Base-by-base conservation (phyloP, 2,888 invertebrate genomes). In the Tenthredo notha region DNA sequence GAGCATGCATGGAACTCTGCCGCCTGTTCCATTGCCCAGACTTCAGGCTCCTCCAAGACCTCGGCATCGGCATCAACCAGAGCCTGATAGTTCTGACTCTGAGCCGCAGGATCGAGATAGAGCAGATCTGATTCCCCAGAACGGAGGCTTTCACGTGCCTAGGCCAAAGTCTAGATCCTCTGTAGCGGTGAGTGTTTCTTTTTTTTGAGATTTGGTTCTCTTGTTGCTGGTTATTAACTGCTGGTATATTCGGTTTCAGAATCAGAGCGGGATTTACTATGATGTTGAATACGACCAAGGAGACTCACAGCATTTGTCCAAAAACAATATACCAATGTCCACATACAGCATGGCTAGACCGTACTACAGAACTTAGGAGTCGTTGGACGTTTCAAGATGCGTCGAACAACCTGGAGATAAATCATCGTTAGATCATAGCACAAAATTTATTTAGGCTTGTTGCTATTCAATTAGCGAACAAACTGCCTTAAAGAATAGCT, bases 241-340 rank as follows among this genome's bases (percentile, higher is more conserved):
- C 40, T 54, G 25, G 2, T 29, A 29, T 33, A 77, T 37, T 75
- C 29, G 33, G 84, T 88, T 95, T 94, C 94, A 98, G 98, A 97
- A 98, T 93, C 98, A 98, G 94, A 97, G 97, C 88, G 97, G 97
- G 82, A 98, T 98, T 89, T 98, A 98, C 93, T 98, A 98, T 91
- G 98, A 98, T 91, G 97, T 98, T 43, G 98, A 98, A 87, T 98
- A 97, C 90, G 98, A 97, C 91, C 96, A 95, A 87, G 94, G 95
- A 43, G 95, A 95, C 86, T 93, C 94, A 86, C 94, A 94, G 86
- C 94, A 95, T 88, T 90, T 95, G 50, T 95, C 94, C 86, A 93
- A 94, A 89, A 94, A 94, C 89, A 95, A 94, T 87, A 94, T 97
- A 87, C 97, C 97, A 50, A 95, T 98, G 92, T 97, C 97, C 85